A percentile compares a stretch with the other conserved stretches of the same genome.
Conservation (phyloP, 2,888 invertebrate species). For the Agonum fuliginosum region DNA sequence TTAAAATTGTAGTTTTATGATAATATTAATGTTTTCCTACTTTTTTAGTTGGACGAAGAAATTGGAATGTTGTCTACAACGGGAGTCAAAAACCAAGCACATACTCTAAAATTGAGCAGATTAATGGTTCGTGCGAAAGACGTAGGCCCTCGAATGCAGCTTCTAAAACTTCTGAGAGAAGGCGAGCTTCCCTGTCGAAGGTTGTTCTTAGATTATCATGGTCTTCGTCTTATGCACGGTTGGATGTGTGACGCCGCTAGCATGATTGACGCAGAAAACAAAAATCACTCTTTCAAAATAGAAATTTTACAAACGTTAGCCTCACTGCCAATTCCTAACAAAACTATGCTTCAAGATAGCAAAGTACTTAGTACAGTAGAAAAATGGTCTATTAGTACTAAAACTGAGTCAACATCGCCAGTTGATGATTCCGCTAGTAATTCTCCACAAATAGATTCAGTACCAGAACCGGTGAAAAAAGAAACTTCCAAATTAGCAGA, state of each 20-base stretch:
- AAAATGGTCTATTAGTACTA: slow-evolving; percentile 80
- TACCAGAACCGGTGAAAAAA: slow-evolving; percentile 52
- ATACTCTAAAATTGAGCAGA: slow-evolving; percentile 91
- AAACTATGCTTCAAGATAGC: slow-evolving; percentile 93
- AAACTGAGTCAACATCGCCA: slow-evolving; percentile 69
- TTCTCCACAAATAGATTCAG: slow-evolving; percentile 68
- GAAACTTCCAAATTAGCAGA: slow-evolving; percentile 25
- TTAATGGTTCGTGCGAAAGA: slow-evolving; percentile 95
- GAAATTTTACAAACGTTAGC: slow-evolving; percentile 87
- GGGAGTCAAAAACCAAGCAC: slow-evolving; percentile 91
- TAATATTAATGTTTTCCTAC: slow-evolving; percentile 58
- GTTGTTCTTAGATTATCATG: slow-evolving; percentile 95
- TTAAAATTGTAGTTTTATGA: too few species aligned
- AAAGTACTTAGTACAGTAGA: slow-evolving; percentile 90
- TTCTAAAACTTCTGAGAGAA: slow-evolving; percentile 85
- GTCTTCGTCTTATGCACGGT: slow-evolving; percentile 90
- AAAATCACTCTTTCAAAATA: slow-evolving; percentile 74
- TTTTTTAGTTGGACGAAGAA: slow-evolving; percentile 87
- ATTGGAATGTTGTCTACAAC: slow-evolving; percentile 85
- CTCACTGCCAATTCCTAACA: slow-evolving; percentile 93
- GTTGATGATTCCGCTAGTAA: slow-evolving; percentile 71
- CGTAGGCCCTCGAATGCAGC: slow-evolving; percentile 82
- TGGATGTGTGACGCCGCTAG: slow-evolving; percentile 89
- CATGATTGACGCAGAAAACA: slow-evolving; percentile 66
- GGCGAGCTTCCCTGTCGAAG: slow-evolving; percentile 89